Evolutionary conservation across 2,113 vertebrate genomes (phyloP).

Genomic region (Myodes glareolus): DNA sequence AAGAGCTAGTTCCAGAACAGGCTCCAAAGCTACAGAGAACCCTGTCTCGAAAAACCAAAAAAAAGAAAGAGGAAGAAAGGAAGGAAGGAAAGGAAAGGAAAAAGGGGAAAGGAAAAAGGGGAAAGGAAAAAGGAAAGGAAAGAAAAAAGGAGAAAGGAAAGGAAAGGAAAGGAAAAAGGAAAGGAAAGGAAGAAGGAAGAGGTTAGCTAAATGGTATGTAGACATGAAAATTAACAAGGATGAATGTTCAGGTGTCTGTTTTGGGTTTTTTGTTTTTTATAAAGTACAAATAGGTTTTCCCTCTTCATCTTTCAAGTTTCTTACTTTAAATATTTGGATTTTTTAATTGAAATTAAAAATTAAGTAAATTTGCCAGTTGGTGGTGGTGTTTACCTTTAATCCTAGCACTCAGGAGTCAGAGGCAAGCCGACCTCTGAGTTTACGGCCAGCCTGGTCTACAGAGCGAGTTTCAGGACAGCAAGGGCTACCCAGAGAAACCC

Average conservation of each 20-base stretch:
- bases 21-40: too few species aligned
- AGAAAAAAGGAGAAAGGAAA: too few species aligned
- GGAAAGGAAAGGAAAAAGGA: too few species aligned
- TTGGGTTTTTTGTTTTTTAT: not conserved
- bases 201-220: slow-evolving; percentile 19
- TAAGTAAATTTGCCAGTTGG: not conserved
- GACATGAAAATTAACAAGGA: not conserved
- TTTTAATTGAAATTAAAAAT: not conserved
- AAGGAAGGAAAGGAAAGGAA: too few species aligned
- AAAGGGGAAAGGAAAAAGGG: too few species aligned
- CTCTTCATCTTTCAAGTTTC: not conserved
- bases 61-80: too few species aligned
- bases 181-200: not conserved
- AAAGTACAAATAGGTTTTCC: not conserved
- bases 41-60: too few species aligned
- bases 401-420: not conserved
- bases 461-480: not conserved
- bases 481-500: too few species aligned
- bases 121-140: too few species aligned
- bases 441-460: not conserved
- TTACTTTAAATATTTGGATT: not conserved
- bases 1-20: too few species aligned
- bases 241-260: not conserved
- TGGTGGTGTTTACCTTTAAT: not conserved
- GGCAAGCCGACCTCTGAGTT: not conserved